A percentile compares a stretch with the other conserved stretches of the same genome.
phyloP scores from a whole-genome alignment of 2,113 vertebrate genomes.

The Ancistrus triradiatus region DNA sequence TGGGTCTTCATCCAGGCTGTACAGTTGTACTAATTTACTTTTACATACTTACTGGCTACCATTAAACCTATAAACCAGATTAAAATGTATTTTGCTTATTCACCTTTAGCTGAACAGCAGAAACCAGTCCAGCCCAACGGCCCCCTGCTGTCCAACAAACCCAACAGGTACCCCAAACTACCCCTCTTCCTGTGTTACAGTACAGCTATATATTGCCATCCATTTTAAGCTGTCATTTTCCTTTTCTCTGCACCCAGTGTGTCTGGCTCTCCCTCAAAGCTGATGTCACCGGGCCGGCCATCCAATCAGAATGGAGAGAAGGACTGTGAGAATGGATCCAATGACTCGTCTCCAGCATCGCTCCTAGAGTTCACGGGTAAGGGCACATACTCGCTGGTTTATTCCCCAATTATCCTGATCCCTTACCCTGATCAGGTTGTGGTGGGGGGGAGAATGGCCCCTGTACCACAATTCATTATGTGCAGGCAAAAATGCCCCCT shows the following conservation, averaged over 20 bases:
- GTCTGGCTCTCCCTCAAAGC: constrained; percentile 68
- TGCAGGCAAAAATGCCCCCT: no score
- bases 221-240: background rate
- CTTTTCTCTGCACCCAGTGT: constrained; percentile 44
- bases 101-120: background rate
- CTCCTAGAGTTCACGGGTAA: constrained; percentile 83
- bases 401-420: no score
- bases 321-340: constrained; percentile 77
- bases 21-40: no score
- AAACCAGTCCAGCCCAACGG: constrained; percentile 9
- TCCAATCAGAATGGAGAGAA: constrained; percentile 72
- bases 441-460: no score
- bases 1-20: no score
- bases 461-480: no score
- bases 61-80: no score
- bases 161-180: constrained; percentile 4
- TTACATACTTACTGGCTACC: no score
- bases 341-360: constrained; percentile 75
- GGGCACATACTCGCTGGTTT: no score
- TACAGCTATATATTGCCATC: background rate
- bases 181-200: background rate
- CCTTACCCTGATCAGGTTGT: no score
- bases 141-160: constrained; percentile 11
- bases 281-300: constrained; percentile 69
- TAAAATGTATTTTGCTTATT: background rate